Evolutionary conservation across 2,797 vertebrate species (phyloP), one percentile per base, ranked within the genome.

Genomic region (Apogon talboti): DNA sequence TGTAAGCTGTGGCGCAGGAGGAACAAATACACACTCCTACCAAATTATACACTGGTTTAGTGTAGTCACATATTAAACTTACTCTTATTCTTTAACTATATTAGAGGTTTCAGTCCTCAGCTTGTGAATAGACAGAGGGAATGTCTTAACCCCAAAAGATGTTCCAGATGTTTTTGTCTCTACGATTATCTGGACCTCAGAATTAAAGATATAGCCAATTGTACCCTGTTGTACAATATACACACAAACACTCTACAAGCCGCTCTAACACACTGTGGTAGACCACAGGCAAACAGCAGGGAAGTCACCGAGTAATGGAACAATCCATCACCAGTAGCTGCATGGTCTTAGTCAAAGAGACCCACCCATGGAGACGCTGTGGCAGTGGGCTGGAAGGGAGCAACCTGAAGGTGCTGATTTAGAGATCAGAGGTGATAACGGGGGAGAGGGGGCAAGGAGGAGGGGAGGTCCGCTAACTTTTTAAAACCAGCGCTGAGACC

Each of bases 241-340:
- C 57, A 65, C 46, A 68, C 38, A 59, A 9, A 78, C 33, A 58
- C 56, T 51, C 47, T 42, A 52, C 62, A 70, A 60, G 63, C 74
- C 61, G 57, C 72, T 73, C 45, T 40, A 58, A 54, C 63, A 64
- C 79, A 76, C 65, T 77, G 61, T 66, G 67, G 62, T 76, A 55
- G 76, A 85, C 80, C 66, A 81, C 69, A 67, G 78, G 62, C 73
- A 74, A 84, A 85, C 84, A 84, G 86, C 79, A 60, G 78, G 80
- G 77, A 87, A 90, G 85, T 89, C 70, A 56, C 71, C 77, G 74
- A 79, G 79, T 92, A 92, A 92, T 89, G 84, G 89, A 71, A 83
- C 85, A 84, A 92, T 93, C 86, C 74, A 91, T 92, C 90, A 92
- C 76, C 68, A 60, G 78, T 13, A 66, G 76, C 77, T 79, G 78